These are phyloP conservation scores for Drosophila austrosaltans DNA, from an alignment of 2,888 invertebrate species.

Conservation along the genomic window DNA sequence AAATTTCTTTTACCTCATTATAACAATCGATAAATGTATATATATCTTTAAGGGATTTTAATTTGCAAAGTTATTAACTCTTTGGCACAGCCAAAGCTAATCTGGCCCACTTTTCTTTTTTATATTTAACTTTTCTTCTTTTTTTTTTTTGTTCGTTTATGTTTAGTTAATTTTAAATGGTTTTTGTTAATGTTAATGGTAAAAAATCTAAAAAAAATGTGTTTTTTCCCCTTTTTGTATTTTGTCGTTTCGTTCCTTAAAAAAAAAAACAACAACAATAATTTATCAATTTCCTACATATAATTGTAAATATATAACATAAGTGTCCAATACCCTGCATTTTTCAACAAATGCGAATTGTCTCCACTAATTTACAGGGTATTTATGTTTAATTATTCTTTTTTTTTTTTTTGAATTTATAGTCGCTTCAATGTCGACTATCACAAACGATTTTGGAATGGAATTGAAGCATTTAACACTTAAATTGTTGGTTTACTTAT, in stretches of 20 bases:
- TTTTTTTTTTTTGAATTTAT: constrained; percentile 28
- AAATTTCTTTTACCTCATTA: too few relatives aligned
- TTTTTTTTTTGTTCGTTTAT: not conserved
- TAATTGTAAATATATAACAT: constrained; percentile 1
- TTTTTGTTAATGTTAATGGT: constrained; percentile 58
- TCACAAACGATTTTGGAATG: constrained; percentile 43
- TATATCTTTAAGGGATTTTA: not conserved
- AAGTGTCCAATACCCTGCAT: not conserved
- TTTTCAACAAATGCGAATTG: not conserved
- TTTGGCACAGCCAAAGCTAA: constrained; percentile 1
- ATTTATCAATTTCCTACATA: not conserved
- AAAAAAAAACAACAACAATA: constrained; percentile 35
- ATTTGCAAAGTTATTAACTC: not conserved
- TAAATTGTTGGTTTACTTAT: not conserved
- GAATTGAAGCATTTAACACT: constrained; percentile 24
- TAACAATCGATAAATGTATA: not conserved
- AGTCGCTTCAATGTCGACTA: constrained; percentile 53
- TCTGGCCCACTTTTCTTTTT: not conserved
- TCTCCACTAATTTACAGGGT: not conserved
- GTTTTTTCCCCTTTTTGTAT: constrained; percentile 18
- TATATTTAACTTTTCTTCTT: not conserved
- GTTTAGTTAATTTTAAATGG: constrained; percentile 4
- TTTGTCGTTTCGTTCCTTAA: constrained; percentile 24
- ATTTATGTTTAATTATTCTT: not conserved
- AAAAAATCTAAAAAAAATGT: constrained; percentile 70